Base-by-base conservation (phyloP, 2,113 vertebrate genomes). In the Chaetorhynchus papuensis region DNA sequence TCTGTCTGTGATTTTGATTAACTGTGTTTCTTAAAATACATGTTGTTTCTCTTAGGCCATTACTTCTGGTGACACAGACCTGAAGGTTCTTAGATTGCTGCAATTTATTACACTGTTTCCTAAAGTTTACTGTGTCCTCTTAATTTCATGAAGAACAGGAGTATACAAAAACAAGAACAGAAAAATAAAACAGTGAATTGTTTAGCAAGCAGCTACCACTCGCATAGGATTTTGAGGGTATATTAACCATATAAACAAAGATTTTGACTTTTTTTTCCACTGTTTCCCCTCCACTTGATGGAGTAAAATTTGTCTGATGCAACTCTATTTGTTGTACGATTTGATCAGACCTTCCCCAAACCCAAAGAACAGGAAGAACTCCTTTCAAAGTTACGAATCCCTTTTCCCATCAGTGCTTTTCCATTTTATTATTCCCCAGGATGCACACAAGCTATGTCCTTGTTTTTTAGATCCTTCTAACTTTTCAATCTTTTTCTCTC, bases 1-100 rank as follows among this genome's bases (percentile, higher is more conserved):
- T 93, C 81, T 82, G 37, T 6, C 81, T 70, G 19, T 50, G 47
- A 76, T 82, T 93, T 92, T 94, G 92, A 91, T 91, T 91, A 74
- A 89, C 61, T 59, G 9, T 23, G 15, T 54, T 91, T 93, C 69
- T 49, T 79, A 74, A 77, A 87, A 68, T 61, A 54, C 19, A 22
- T 50, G 24, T 49, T 94, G 21, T 41, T 82, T 89, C 91, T 92
- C 15, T 31, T 70, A 33, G 52, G n/a, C 30, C 53, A 53, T 87
- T 92, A 76, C 10, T 89, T 61, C 69, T 85, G 35, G 42, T 76
- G 42, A 30, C 10, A 8, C 1, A 3, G 31, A 50, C 68, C 35
- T 91, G 56, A 59, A 74, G 44, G 61, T 89, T 89, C 68, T 86
- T 71, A 75, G 65, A 56, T 66, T 79, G 24, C 23, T 94, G 39